phyloP scores from a whole-genome alignment of 2,113 vertebrate genomes.

The Neomonachus schauinslandi region DNA sequence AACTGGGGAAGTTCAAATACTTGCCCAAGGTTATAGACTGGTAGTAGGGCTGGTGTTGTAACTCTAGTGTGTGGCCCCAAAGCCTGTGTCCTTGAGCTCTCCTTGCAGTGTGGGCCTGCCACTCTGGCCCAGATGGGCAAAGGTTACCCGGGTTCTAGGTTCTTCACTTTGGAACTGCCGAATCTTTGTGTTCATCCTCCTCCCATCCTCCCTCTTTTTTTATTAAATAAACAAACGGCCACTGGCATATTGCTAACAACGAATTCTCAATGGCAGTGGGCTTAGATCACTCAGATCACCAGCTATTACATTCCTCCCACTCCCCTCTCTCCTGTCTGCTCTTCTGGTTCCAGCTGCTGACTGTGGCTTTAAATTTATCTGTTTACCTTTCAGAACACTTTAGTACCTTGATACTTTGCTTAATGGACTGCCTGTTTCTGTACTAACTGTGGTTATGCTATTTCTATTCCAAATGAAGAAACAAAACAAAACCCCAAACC shows the following conservation, averaged over 20 bases:
- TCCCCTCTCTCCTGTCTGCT: not conserved
- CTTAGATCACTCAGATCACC: not conserved
- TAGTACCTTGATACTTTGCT: not conserved
- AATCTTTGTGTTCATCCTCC: not conserved
- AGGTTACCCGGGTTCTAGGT: not conserved
- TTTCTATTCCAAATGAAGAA: not conserved
- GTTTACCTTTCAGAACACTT: not conserved
- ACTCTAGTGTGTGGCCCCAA: rapidly evolving
- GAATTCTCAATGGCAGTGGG: not conserved
- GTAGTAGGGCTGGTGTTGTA: not conserved
- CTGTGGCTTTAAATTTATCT: no score
- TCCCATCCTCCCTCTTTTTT: not conserved
- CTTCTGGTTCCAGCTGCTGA: not conserved
- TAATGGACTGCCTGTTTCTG: not conserved
- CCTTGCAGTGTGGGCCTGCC: rapidly evolving
- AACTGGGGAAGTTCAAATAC: not conserved
- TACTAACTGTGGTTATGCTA: not conserved
- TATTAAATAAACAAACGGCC: not conserved
- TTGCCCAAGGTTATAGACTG: not conserved
- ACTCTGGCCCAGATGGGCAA: not conserved
- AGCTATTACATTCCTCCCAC: rapidly evolving
- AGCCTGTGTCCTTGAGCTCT: not conserved
- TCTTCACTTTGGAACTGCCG: not conserved
- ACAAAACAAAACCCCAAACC: not conserved
- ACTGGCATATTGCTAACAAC: rapidly evolving